Base-by-base conservation (phyloP, 2,113 vertebrate genomes). In the Grantiella picta region DNA sequence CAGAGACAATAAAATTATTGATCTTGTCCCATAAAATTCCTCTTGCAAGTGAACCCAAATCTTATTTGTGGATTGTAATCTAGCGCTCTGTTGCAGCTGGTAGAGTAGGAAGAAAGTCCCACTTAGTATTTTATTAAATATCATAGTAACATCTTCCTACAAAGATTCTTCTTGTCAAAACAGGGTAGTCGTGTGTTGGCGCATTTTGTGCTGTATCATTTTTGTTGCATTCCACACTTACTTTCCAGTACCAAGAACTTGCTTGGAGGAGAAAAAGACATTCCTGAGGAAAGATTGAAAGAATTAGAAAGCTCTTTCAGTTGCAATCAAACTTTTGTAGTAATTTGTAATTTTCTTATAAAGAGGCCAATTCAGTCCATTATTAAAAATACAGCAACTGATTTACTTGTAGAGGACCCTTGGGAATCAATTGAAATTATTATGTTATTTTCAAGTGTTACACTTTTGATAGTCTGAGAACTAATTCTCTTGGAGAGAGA, bases 71-170 rank as follows among this genome's bases (percentile, higher is more conserved):
- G 10, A 35, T 45, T 59, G 17, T 56, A 83, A 73, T 86, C 12
- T 83, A 71, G 59, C 36, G 11, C 68, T 60, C 35, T 81, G 5
- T 59, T 73, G 38, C 42, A 93, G 64, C 56, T 66, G 27, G 24
- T 45, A 70, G 35, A 93, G 88, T 75, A 94, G 71, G 64, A 91
- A 94, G 71, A 69, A 87, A 87, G 9, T 86, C 20, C 2, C 40
- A 90, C 29, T 86, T 86, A 59, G 35, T 61, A 80, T 69, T 94
- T 79, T 81, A 44, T 77, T 78, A 81, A 96, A 95, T 92, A 70
- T 88, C 86, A 56, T 94, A 92, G 76, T 92, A 92, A 82, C 61
- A 89, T 95, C 81, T 95, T 94, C 78, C 84, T 80, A 94, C 94
- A 88, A 73, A 56, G 38, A 35, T n/a, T 93, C 38, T 77, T 77